Base-by-base conservation (phyloP, 2,888 invertebrate species). In the Hedychridium roseum region DNA sequence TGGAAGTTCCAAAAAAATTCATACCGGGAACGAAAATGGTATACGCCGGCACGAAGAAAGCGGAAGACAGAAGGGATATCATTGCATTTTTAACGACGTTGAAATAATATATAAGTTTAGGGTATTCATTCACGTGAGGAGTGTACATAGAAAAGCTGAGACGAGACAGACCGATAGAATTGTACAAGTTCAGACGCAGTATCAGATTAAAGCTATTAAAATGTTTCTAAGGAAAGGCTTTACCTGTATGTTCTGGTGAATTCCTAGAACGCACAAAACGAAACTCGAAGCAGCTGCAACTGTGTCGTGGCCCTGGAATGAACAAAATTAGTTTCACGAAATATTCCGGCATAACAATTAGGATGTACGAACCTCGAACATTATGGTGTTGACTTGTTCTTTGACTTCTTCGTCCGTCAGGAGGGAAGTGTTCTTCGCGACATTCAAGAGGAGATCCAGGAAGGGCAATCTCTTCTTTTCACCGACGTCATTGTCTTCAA, bases 321-420 rank as follows among this genome's bases (percentile, higher is more conserved):
- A 23, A 2, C 4, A 23, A 1, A 31, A 47, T 41, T 32, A 30
- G 9, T 45, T 38, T 47, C n/a, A 48, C 39, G 35, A 38, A 16
- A 16, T 51, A 51, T 9, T 18, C 3, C 5, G 14, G n/a, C 5
- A 16, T 39, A 12, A 3, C 16, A 9, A 26, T 30, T 20, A 16
- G 7, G 11, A 36, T 28, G 32, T 38, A n/a, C 37, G 71, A 76
- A 88, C 92, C 85, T 94, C 89, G 74, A 91, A 91, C 91, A 92
- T 91, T 63, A 92, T 91, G 0, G 91, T 91, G 72, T 91, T 88
- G 0, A 91, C 91, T 84, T 92, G 90, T 73, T 92, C 91, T 65
- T 88, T 88, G 60, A 92, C 89, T 80, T 92, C 91, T 54, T 87
- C 85, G 52, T 91, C 91, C 17, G 86, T 85, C 43, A 91, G 84